Percentiles rank a stretch among this genome's conserved stretches.
Evolutionary conservation across 2,888 invertebrate species (phyloP).

Genomic region (Chaitophorus viminalis): DNA sequence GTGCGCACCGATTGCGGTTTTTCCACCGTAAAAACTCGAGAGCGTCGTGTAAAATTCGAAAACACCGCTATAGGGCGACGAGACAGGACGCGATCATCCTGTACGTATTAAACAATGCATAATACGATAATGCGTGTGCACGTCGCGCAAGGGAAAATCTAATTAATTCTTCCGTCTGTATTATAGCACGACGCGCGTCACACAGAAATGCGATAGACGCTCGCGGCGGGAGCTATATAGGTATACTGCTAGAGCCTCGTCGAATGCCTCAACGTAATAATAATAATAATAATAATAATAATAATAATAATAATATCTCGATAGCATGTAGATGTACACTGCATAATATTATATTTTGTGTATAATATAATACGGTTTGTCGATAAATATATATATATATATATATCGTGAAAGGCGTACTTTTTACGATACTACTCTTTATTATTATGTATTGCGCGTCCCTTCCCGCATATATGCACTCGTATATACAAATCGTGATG

Average conservation of each 20-base stretch:
- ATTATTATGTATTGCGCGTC: not conserved
- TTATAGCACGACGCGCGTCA: not conserved
- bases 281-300: not conserved
- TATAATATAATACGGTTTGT: not conserved
- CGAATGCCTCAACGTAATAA: not conserved
- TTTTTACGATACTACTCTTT: too few relatives aligned
- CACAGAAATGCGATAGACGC: not conserved
- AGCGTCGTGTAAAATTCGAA: too few relatives aligned
- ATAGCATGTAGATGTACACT: too few relatives aligned
- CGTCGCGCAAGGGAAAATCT: not conserved
- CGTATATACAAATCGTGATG: not conserved
- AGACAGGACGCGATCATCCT: too few relatives aligned
- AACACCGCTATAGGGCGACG: too few relatives aligned
- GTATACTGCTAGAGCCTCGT: not conserved
- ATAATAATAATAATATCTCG: not conserved
- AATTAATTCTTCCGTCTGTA: conserved; percentile 17
- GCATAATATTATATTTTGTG: too few relatives aligned
- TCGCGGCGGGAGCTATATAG: not conserved
- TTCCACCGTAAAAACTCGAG: too few relatives aligned
- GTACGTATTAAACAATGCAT: too few relatives aligned
- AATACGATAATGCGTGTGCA: too few relatives aligned
- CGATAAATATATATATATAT: not conserved
- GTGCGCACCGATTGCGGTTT: too few relatives aligned
- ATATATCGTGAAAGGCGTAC: too few relatives aligned
- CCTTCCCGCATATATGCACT: not conserved